phyloP scores from a whole-genome alignment of 2,113 vertebrate species.

The Dipodomys ordii region DNA sequence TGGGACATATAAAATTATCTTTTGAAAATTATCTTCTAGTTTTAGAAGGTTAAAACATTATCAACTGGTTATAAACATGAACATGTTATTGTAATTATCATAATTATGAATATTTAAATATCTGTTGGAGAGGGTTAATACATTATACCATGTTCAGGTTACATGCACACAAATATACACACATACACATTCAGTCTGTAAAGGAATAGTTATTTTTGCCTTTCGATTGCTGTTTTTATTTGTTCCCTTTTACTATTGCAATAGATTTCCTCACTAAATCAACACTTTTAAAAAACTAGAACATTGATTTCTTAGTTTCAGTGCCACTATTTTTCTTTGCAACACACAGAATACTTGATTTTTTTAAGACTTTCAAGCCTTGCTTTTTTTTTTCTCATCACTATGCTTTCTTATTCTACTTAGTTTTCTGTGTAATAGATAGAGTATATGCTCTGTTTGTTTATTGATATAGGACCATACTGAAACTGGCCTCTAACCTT shows the following conservation, averaged over 20 bases:
- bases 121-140: conserved; percentile 39
- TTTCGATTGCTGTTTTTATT: not conserved
- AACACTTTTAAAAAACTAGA: conserved; percentile 81
- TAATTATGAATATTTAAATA: conserved; percentile 71
- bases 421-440: not conserved
- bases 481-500: too few species aligned
- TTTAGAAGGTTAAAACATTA: conserved; percentile 22
- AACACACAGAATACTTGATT: conserved; percentile 51
- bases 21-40: conserved; percentile 39
- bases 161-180: not conserved
- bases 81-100: conserved; percentile 72
- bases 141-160: conserved; percentile 62
- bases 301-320: conserved; percentile 81
- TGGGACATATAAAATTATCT: conserved; percentile 44
- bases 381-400: conserved; percentile 59
- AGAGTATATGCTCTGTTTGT: too few species aligned
- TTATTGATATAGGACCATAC: too few species aligned
- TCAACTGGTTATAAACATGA: conserved; percentile 43
- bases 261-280: conserved; percentile 69
- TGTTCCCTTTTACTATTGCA: conserved; percentile 48
- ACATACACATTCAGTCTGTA: conserved; percentile 35
- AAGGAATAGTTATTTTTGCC: conserved; percentile 51
- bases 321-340: conserved; percentile 74
- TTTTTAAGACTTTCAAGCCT: conserved; percentile 47
- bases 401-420: not conserved